Conservation (phyloP, 2,888 invertebrate genomes). For the Ormyrus thymus region DNA sequence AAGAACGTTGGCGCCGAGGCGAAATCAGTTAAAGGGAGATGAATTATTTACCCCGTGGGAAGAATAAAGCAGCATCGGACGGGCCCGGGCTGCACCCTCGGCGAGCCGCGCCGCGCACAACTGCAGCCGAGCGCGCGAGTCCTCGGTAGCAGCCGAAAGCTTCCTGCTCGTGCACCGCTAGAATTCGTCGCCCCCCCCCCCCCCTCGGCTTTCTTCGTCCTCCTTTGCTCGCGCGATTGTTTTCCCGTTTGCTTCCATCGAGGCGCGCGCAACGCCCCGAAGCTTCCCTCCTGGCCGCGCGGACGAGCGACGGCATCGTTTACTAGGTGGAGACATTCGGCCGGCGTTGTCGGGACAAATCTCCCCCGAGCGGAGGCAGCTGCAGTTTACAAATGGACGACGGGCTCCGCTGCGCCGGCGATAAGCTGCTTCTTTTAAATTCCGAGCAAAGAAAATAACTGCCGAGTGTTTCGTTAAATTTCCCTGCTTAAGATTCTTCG, state of each 20-base stretch:
- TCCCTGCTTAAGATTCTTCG: neutral
- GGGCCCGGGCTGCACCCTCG: constrained; percentile 8
- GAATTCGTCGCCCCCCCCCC: neutral
- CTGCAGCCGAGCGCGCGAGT: neutral
- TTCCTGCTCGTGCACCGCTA: constrained; percentile 10
- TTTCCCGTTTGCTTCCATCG: constrained; percentile 16
- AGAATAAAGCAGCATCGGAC: constrained; percentile 58
- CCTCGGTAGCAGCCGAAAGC: constrained; percentile 9
- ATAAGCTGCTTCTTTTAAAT: constrained; percentile 9
- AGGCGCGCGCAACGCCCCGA: neutral
- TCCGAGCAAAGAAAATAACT: neutral
- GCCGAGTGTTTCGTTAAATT: neutral
- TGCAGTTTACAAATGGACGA: constrained; percentile 21
- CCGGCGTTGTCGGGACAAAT: constrained; percentile 11
- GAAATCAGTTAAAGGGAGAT: constrained; percentile 66
- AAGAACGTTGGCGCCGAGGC: constrained; percentile 70
- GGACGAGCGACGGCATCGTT: neutral
- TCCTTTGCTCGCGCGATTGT: constrained; percentile 16
- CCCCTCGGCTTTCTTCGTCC: too few species aligned
- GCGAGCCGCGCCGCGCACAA: neutral
- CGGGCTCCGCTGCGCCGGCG: neutral
- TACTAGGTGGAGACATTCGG: neutral
- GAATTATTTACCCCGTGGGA: constrained; percentile 67
- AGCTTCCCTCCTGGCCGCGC: neutral
- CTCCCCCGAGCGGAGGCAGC: constrained; percentile 18